Conservation (phyloP, 1,140 invertebrate genomes). For the Bombus haemorrhoidalis region DNA sequence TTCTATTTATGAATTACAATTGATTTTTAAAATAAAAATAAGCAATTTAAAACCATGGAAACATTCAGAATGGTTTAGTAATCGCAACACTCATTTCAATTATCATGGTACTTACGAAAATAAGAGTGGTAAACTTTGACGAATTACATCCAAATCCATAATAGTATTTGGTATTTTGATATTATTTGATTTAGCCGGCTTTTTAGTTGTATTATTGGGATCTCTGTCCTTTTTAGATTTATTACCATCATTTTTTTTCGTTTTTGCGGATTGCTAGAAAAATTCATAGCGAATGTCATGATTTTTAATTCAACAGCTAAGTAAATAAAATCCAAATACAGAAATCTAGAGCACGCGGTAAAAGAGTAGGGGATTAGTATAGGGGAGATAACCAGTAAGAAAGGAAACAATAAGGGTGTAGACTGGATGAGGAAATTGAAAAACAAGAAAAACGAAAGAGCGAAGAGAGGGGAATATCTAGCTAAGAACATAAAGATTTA, state of each 20-base stretch:
- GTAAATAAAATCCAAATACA: not conserved
- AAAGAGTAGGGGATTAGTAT: too few relatives aligned
- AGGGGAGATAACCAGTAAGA: too few relatives aligned
- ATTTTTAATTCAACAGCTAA: not conserved
- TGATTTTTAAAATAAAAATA: not conserved
- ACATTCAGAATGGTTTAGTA: not conserved
- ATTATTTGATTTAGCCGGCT: slow-evolving; percentile 52
- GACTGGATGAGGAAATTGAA: too few relatives aligned
- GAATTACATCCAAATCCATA: slow-evolving; percentile 77
- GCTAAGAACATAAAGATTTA: too few relatives aligned
- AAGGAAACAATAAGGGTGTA: too few relatives aligned
- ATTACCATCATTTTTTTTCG: slow-evolving; percentile 73
- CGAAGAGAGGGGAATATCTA: too few relatives aligned
- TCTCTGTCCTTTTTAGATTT: slow-evolving; percentile 78
- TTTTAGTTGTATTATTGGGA: slow-evolving; percentile 72
- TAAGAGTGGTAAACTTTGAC: slow-evolving; percentile 79
- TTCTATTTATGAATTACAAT: slow-evolving; percentile 60
- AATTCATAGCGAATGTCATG: not conserved
- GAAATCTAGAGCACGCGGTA: too few relatives aligned
- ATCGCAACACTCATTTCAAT: not conserved
- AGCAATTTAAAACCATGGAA: not conserved
- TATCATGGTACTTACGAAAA: slow-evolving; percentile 76
- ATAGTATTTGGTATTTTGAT: slow-evolving; percentile 80
- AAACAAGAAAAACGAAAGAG: too few relatives aligned
- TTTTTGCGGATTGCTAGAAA: slow-evolving; percentile 66